Evolutionary conservation across 2,113 vertebrate genomes (phyloP).

Genomic region (Thymallus thymallus): DNA sequence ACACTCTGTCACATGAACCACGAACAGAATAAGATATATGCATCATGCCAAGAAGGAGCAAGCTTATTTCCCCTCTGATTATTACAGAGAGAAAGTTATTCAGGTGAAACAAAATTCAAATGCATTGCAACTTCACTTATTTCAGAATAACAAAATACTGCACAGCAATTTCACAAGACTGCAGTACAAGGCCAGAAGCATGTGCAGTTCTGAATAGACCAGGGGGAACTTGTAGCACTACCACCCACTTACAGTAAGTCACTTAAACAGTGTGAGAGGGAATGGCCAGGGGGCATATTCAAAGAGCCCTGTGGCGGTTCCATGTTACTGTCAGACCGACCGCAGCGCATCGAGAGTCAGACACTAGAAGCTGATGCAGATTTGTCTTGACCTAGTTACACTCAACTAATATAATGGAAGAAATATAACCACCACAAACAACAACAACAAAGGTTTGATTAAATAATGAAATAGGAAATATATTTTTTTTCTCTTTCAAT

Average conservation of each 20-base stretch:
- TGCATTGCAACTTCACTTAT: no score
- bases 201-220: conserved; percentile 27
- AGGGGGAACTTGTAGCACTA: conserved; percentile 45
- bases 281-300: conserved; percentile 61
- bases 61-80: not conserved
- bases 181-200: no score
- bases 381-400: conserved; percentile 72
- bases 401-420: conserved; percentile 49
- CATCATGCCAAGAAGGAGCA: conserved; percentile 39
- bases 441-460: conserved; percentile 62
- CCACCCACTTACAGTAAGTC: conserved; percentile 59
- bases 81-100: no score
- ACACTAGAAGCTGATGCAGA: conserved; percentile 39
- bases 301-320: conserved; percentile 63
- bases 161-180: no score
- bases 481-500: conserved; percentile 63
- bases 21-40: conserved; percentile 38
- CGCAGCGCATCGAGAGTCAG: not conserved
- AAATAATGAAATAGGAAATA: conserved; percentile 67
- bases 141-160: no score
- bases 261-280: conserved; percentile 36
- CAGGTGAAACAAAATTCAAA: no score
- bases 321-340: conserved; percentile 67
- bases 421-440: conserved; percentile 41
- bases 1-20: not conserved